Base-by-base conservation (phyloP, 2,888 invertebrate genomes). In the Sarcophaga caerulescens region DNA sequence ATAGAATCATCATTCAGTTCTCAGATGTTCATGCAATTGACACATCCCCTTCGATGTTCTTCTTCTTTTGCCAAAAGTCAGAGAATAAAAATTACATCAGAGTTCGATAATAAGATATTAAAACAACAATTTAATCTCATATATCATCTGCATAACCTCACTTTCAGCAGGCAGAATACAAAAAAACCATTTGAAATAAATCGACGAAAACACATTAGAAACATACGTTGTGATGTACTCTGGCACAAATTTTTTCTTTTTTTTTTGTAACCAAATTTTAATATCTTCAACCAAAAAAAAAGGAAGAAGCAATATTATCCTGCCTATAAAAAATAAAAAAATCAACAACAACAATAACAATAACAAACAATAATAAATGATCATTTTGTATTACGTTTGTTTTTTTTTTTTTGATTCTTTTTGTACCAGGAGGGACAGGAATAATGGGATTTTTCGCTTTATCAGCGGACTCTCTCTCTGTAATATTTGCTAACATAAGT, bases 381-480 rank as follows among this genome's bases (percentile, higher is more conserved):
- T 91, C 89, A 89, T 90, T 90, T 90, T 89, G 12, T 47, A 14
- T 52, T n/a, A n/a, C n/a, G n/a, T 14, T 91, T 89, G 89, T 90
- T 90, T 90, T 89, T 6, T 47, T 47, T 47, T 14, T 47, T 12
- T 47, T 0, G 2, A 47, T 47, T 0, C 8, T 35, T 35, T 35
- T 35, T 12, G 5, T 35, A 90, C 88, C 89, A 90, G 85, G 88
- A 77, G 88, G 60, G 74, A 75, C 65, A 52, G 86, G 83, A 88
- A 89, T 89, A 91, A 90, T 90, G 90, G 88, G 89, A 89, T 90
- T 90, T 90, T 90, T 90, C 69, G 90, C 88, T 84, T 85, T 88
- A 89, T 81, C 89, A 87, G 86, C 88, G 85, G 70, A 66, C 76
- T 66, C 47, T 78, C 65, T 47, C 60, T 4, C 59, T 23, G 10